Base-by-base conservation (phyloP, 1,140 invertebrate species). In the Cyphomyrmex costatus region DNA sequence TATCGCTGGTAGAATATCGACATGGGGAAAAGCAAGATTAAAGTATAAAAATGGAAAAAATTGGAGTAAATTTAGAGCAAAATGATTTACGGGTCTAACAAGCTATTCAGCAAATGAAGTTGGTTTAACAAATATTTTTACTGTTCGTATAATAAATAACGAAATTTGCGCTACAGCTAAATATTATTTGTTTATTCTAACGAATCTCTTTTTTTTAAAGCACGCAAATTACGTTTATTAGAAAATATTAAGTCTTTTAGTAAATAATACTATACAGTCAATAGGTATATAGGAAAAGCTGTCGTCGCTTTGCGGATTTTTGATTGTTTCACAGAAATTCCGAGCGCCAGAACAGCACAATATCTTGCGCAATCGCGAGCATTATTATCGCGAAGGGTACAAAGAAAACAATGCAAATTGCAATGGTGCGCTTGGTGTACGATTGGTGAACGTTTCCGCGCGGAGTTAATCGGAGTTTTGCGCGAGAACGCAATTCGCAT, bases 371-470 rank as follows among this genome's bases (percentile, higher is more conserved):
- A 21, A 42, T 49, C n/a, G 6, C 53, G 10, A 24, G 16, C 24
- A 5, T 79, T 30, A 65, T 79, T 53, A 53, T 79, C n/a, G n/a
- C n/a, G 16, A 49, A 49, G 5, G 21, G 2, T 77, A 12, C 36
- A 46, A 63, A 66, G 30, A 14, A 51, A 79, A 51, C 36, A 33
- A 36, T 42, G 42, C 46, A 30, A 79, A 36, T 79, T 42, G 36
- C 19, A 16, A 1, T 16, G 19, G n/a, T 49, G 6, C 12, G 14
- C 10, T 33, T 21, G 14, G 21, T 24, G 24, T 58, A 58, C 33
- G 33, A 73, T 30, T 53, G 0, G 8, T 49, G 19, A 70, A 24
- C 66, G 53, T 70, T 70, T 56, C 14, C 49, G n/a, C n/a, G n/a
- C 14, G 4, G 3, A 24, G 21, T 68, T 80, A 56, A 80, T 79